Base-by-base conservation (phyloP, 2,888 invertebrate genomes). In the Cephus sareptanus region DNA sequence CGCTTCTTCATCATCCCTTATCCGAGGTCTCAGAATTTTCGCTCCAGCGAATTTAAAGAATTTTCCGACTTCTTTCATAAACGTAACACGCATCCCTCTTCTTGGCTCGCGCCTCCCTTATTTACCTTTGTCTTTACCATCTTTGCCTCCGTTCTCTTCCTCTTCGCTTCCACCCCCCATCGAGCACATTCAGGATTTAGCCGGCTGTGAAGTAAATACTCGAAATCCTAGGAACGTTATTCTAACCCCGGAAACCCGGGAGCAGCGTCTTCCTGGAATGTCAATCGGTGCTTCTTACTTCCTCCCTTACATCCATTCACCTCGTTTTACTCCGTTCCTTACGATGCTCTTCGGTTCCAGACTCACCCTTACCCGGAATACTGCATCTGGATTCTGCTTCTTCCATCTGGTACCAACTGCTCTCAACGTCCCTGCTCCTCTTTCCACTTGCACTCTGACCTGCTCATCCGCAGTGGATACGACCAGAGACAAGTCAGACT, bases 51-150 rank as follows among this genome's bases (percentile, higher is more conserved):
- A 77, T 82, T 81, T 77, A 73, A 70, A 75, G 84, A 85, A 85
- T 84, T 40, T 85, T 81, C 81, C 83, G 80, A 80, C 82, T 83
- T 83, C 83, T 84, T 86, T 85, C 83, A 85, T 86, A 86, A 85
- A 81, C 84, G 79, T 84, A 82, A 85, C 87, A 86, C 87, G 87
- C 86, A 84, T 81, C 79, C 77, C 76, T 78, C 76, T 79, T 77
- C 80, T 80, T 78, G 77, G 75, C 77, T 76, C 77, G 71, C 75
- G 37, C 69, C 69, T 77, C 71, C 31, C 30, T 40, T 69, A 69
- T 77, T 56, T 79, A 73, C 77, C 70, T 75, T 71, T 35, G 35
- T 35, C 35, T 35, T 35, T 35, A 35, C 12, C 35, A 4, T 35
- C 12, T 11, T 35, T 12, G 12, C 35, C 35, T 35, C 35, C 3